Evolutionary conservation across 2,797 vertebrate genomes (phyloP).

Genomic region (Pantherophis vulpinus): DNA sequence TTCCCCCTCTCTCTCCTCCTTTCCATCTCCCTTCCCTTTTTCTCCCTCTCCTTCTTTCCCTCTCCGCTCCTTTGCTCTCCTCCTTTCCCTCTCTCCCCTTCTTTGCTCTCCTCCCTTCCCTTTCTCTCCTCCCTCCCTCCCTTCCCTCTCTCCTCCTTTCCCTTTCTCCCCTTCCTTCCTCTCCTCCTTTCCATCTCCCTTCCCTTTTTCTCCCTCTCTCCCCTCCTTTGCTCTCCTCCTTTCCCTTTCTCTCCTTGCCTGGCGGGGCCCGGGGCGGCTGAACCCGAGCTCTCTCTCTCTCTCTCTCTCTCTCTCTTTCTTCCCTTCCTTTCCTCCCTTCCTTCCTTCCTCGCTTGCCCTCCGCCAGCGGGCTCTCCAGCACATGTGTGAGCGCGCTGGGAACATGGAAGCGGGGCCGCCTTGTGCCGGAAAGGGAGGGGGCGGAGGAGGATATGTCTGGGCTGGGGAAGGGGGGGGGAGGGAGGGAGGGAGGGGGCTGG

Average conservation of each 20-base stretch:
- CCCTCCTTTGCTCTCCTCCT: fast-evolving
- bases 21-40: too few species aligned
- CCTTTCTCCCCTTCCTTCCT: too few species aligned
- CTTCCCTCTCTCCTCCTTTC: too few species aligned
- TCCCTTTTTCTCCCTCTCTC: too few species aligned
- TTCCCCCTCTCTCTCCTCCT: fast-evolving
- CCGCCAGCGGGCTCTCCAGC: not conserved
- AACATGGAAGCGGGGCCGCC: conserved; percentile 11
- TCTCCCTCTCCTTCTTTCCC: too few species aligned
- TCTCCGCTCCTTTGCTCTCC: fast-evolving
- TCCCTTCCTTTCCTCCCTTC: not conserved
- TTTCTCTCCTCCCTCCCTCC: fast-evolving
- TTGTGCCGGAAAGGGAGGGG: conserved; percentile 34
- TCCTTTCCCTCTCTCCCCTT: too few species aligned
- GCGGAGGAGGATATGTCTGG: conserved; percentile 3
- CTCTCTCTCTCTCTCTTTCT: not conserved
- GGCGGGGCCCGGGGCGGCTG: too few species aligned
- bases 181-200: too few species aligned
- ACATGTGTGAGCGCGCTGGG: not conserved
- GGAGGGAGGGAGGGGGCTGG: conserved; percentile 16
- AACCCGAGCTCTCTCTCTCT: too few species aligned
- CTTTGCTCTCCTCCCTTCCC: too few species aligned
- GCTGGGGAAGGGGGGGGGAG: conserved; percentile 17
- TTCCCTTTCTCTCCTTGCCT: too few species aligned
- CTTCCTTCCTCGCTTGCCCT: not conserved